Base-by-base conservation (phyloP, 2,797 vertebrate species). In the Gastrophryne carolinensis region DNA sequence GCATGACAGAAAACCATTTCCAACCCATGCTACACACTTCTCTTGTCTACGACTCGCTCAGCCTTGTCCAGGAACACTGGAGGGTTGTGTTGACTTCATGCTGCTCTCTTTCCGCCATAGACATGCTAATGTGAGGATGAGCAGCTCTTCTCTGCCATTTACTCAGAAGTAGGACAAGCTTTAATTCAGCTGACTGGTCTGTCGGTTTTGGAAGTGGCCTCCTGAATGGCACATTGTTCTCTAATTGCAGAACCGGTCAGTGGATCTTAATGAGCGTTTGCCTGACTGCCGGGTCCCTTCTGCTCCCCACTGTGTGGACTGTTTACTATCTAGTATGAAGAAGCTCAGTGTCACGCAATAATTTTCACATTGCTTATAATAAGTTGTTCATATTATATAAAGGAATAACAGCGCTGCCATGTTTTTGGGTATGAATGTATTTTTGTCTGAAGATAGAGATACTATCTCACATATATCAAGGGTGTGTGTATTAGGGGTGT, bases 171-270 rank as follows among this genome's bases (percentile, higher is more conserved):
- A 61, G 79, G 50, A 44, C 32, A 79, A 49, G 66, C 5, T 70
- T 61, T 58, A 69, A 73, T 26, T 26, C 44, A 61, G 34, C 58
- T 79, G 73, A 72, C 6, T 66, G 8, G 54, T 80, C 75, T 50
- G 64, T 47, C 69, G 37, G 69, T 27, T 49, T 11, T 72, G 11
- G 62, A 75, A 73, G 26, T 62, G 77, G 27, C 57, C 30, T 23
- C n/a, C 3, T 72, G 66, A 64, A 64, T 73, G 73, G 30, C 23
- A 13, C 78, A 53, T 72, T 83, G 39, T 78, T 39, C 73, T 54
- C 57, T 76, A 76, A 74, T 58, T 77, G 68, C 39, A n/a, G 79
- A 34, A 70, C 79, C 65, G 72, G 47, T 5, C 27, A 13, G 44
- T 62, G 30, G 12, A 64, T 7, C 13, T 34, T 60, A 64, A 24